phyloP scores from a whole-genome alignment of 2,113 vertebrate species.

The Talpa occidentalis region DNA sequence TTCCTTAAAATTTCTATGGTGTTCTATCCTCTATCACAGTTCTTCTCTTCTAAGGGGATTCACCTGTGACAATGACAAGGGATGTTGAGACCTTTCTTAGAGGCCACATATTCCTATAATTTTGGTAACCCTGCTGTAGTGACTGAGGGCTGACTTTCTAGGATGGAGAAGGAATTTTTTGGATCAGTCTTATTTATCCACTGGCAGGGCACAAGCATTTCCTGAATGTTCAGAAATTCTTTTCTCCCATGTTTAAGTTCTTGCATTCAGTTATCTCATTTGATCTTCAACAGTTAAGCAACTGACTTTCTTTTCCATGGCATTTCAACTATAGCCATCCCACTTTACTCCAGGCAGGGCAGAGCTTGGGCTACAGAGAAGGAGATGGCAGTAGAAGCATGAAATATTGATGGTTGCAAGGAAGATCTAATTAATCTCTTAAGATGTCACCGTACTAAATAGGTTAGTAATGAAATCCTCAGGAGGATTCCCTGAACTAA shows the following conservation, averaged over 20 bases:
- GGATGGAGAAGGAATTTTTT: neutral
- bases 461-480: neutral
- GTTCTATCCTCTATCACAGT: neutral
- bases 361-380: neutral
- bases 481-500: neutral
- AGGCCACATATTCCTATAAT: neutral
- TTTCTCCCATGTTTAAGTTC: neutral
- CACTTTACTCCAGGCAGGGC: neutral
- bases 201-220: neutral
- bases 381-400: neutral
- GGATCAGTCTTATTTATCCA: neutral
- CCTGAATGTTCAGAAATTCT: neutral
- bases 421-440: neutral
- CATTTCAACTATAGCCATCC: neutral
- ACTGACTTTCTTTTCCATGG: neutral
- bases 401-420: neutral
- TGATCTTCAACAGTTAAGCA: neutral
- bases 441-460: neutral
- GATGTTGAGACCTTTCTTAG: neutral
- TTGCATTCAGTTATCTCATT: constrained; percentile 19
- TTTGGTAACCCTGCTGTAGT: neutral
- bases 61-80: neutral
- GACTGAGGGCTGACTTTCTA: neutral
- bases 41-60: neutral
- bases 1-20: neutral